phyloP scores from a whole-genome alignment of 2,888 invertebrate species.

The Malthinus flaveolus region DNA sequence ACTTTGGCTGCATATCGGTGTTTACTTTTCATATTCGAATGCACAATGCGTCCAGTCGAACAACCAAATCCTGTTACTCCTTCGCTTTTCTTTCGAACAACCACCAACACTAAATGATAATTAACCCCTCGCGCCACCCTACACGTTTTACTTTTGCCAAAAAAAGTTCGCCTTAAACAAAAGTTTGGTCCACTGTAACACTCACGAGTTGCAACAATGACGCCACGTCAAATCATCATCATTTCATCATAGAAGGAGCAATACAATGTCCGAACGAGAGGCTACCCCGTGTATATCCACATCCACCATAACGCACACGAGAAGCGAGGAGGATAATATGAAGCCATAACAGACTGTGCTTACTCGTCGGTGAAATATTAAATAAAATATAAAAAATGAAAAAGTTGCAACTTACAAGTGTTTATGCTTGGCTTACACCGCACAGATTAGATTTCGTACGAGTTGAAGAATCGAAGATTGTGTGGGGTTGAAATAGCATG shows the following conservation, averaged over 20 bases:
- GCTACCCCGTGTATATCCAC: conserved; percentile 28
- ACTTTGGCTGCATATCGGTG: conserved; percentile 49
- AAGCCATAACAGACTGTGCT: conserved; percentile 34
- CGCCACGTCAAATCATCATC: conserved; percentile 35
- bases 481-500: conserved; percentile 2
- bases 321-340: conserved; percentile 28
- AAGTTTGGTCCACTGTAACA: conserved; percentile 36
- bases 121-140: no score
- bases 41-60: conserved; percentile 49
- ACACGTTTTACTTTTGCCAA: no score
- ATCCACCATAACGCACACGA: conserved; percentile 21
- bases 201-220: conserved; percentile 35
- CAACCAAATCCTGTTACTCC: conserved; percentile 37
- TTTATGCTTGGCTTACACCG: conserved; percentile 25
- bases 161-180: background rate
- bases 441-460: conserved; percentile 18
- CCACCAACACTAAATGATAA: no score
- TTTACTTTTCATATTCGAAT: conserved; percentile 55
- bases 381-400: conserved; percentile 27
- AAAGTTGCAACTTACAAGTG: conserved; percentile 28
- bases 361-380: conserved; percentile 34
- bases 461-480: background rate
- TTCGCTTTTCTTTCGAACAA: background rate
- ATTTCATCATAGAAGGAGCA: conserved; percentile 32
- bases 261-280: conserved; percentile 31